Percentiles rank a stretch among this genome's conserved stretches.
phyloP scores from a whole-genome alignment of 92 coral and sea anemone species.

The Porites divaricata region DNA sequence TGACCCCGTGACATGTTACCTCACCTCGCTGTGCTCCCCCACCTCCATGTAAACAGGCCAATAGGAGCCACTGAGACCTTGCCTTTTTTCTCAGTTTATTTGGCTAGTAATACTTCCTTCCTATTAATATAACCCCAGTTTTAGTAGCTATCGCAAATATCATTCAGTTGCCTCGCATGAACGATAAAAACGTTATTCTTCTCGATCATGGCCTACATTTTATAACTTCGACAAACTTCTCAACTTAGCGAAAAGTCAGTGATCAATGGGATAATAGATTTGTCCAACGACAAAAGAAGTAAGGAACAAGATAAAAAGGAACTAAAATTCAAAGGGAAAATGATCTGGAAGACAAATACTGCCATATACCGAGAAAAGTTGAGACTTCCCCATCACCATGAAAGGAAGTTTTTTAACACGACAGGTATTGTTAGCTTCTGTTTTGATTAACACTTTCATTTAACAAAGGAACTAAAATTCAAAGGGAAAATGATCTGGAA shows the following conservation, averaged over 20 bases:
- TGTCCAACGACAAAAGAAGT: slow-evolving; percentile 43
- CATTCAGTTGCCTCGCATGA: slow-evolving; percentile 73
- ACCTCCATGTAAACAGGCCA: too few species aligned
- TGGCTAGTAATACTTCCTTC: neutral
- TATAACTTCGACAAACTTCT: slow-evolving; percentile 72
- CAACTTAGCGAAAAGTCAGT: slow-evolving; percentile 75
- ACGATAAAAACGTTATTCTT: slow-evolving; percentile 68
- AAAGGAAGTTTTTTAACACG: slow-evolving; percentile 82
- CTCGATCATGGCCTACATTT: slow-evolving; percentile 87
- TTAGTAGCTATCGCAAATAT: slow-evolving; percentile 57
- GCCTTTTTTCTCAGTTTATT: too few species aligned
- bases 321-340: slow-evolving; percentile 62
- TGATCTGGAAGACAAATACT: slow-evolving; percentile 90
- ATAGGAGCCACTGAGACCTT: too few species aligned
- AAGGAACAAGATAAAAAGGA: slow-evolving; percentile 26
- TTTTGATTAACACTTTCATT: too few species aligned
- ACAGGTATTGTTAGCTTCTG: slow-evolving; percentile 56
- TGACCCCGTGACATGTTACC: too few species aligned
- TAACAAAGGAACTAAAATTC: slow-evolving; percentile 18
- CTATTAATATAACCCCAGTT: slow-evolving; percentile 46
- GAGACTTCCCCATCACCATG: slow-evolving; percentile 54
- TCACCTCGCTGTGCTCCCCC: too few species aligned
- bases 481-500: slow-evolving; percentile 86
- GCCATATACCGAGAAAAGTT: slow-evolving; percentile 77
- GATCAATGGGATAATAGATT: slow-evolving; percentile 63